Percentiles rank a stretch among this genome's conserved stretches.
phyloP scores from a whole-genome alignment of 1,140 invertebrate genomes.

The Euura saliciscinereae region DNA sequence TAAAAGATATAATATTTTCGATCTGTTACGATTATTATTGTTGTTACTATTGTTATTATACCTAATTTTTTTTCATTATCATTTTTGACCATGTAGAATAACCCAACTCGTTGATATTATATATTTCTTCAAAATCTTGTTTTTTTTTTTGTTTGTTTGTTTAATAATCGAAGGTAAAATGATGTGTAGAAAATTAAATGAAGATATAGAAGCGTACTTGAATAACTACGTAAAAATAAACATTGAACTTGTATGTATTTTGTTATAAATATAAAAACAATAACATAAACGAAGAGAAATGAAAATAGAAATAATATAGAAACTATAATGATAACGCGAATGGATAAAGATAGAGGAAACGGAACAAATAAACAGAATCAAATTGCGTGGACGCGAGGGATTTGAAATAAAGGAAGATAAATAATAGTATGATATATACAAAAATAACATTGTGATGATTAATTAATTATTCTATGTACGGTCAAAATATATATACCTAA shows the following conservation, averaged over 20 bases:
- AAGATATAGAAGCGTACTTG: neutral
- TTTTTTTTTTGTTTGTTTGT: no score
- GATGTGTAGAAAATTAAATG: neutral
- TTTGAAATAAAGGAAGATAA: no score
- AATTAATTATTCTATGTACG: slow-evolving; percentile 28
- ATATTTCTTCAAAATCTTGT: neutral
- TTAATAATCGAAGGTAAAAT: neutral
- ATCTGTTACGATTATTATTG: no score
- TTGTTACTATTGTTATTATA: no score
- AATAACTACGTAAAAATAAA: neutral
- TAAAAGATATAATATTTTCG: no score
- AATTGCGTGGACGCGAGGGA: no score
- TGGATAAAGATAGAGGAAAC: no score
- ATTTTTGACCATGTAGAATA: neutral
- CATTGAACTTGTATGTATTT: neutral
- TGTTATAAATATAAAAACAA: neutral
- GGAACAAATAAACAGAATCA: no score
- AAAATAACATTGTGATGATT: slow-evolving; percentile 50
- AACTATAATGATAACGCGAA: neutral
- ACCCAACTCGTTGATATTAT: neutral
- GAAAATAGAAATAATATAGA: slow-evolving; percentile 38
- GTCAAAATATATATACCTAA: no score
- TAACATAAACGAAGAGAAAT: slow-evolving; percentile 26
- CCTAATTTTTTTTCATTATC: no score
- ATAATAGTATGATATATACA: slow-evolving; percentile 26